A percentile compares a stretch with the other conserved stretches of the same genome.
Conservation (phyloP, 2,113 vertebrate genomes). For the Sphyrna mokarran region DNA sequence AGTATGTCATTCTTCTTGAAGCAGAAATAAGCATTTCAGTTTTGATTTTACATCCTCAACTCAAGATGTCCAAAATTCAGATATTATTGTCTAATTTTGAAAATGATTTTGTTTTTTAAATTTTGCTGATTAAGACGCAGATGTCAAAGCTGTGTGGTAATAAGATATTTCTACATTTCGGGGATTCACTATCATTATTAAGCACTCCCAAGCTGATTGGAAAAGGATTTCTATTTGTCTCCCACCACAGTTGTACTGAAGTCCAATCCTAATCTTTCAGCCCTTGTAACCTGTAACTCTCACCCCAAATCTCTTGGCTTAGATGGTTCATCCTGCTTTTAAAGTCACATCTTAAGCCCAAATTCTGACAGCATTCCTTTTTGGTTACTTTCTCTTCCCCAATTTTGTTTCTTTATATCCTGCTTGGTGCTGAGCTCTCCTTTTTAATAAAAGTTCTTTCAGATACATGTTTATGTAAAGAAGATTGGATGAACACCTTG, state of each 20-base stretch:
- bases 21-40: not conserved
- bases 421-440: not conserved
- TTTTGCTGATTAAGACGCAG: not conserved
- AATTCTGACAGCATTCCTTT: not conserved
- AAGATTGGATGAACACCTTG: not conserved
- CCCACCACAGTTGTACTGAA: not conserved
- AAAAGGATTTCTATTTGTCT: not conserved
- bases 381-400: not conserved
- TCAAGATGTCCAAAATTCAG: not conserved
- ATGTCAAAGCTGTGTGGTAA: not conserved
- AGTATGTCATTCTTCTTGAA: not conserved
- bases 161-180: not conserved
- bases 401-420: not conserved
- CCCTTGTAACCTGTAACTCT: not conserved
- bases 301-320: not conserved
- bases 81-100: not conserved
- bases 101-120: not conserved
- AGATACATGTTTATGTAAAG: not conserved
- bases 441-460: not conserved
- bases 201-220: not conserved
- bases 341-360: not conserved
- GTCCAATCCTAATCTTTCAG: not conserved
- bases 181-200: not conserved
- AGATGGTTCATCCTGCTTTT: not conserved
- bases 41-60: not conserved